phyloP scores from a whole-genome alignment of 2,797 vertebrate species.

The Melanotaenia parkinsoni region DNA sequence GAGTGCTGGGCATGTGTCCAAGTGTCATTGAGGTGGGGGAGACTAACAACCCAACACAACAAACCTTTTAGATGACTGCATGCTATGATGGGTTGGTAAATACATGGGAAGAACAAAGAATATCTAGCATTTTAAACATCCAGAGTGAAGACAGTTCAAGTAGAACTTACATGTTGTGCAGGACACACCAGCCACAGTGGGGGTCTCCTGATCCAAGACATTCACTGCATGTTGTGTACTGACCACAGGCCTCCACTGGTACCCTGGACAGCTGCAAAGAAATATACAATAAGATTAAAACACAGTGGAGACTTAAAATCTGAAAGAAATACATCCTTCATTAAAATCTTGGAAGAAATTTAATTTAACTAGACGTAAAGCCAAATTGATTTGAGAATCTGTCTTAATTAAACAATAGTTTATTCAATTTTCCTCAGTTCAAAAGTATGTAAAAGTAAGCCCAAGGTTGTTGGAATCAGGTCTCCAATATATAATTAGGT shows the following conservation, averaged over 20 bases:
- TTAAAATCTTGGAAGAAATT: not conserved
- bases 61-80: conserved; percentile 18
- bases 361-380: not conserved
- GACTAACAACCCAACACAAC: conserved; percentile 40
- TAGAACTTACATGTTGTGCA: conserved; percentile 94
- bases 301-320: not conserved
- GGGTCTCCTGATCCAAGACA: conserved; percentile 95
- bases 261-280: conserved; percentile 89
- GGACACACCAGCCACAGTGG: conserved; percentile 98
- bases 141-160: not conserved
- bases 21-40: conserved; percentile 47
- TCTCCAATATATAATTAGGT: too few species aligned
- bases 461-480: too few species aligned
- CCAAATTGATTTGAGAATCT: not conserved
- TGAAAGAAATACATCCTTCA: not conserved
- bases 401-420: not conserved
- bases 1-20: conserved; percentile 57
- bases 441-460: not conserved
- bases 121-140: conserved; percentile 3
- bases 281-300: conserved; percentile 26
- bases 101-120: not conserved
- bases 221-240: conserved; percentile 90
- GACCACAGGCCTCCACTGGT: conserved; percentile 93
- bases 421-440: not conserved
- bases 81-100: conserved; percentile 16